phyloP scores from a whole-genome alignment of 2,797 vertebrate species.

The Geotrypetes seraphini region DNA sequence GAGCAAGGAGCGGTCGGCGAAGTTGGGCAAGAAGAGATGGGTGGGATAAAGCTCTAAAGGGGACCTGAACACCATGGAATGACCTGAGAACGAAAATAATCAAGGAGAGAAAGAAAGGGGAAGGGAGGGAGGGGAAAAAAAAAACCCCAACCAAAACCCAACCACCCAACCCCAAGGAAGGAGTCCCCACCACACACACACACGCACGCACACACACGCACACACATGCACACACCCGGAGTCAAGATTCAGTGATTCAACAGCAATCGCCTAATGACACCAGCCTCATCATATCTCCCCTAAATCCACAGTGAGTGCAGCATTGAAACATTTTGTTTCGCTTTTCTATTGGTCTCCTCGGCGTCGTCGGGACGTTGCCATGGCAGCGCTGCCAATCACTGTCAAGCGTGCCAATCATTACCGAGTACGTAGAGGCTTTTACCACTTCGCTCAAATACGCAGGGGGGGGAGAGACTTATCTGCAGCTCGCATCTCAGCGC shows the following conservation, averaged over 20 bases:
- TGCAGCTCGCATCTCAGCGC: slow-evolving; percentile 63
- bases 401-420: slow-evolving; percentile 99
- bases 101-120: slow-evolving; percentile 74
- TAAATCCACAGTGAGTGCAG: slow-evolving; percentile 98
- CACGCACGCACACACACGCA: slow-evolving; percentile 42
- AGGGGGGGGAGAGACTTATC: slow-evolving; percentile 58
- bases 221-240: slow-evolving; percentile 63
- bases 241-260: slow-evolving; percentile 94
- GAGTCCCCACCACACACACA: slow-evolving; percentile 49
- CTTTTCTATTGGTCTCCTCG: slow-evolving; percentile 99
- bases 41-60: slow-evolving; percentile 98
- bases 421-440: slow-evolving; percentile 96
- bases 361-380: slow-evolving; percentile 98
- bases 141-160: slow-evolving; percentile 54
- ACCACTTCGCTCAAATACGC: slow-evolving; percentile 77
- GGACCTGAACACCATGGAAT: slow-evolving; percentile 99
- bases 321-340: slow-evolving; percentile 99
- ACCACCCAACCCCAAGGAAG: slow-evolving; percentile 55
- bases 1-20: slow-evolving; percentile 92
- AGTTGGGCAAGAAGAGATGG: slow-evolving; percentile 98
- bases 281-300: slow-evolving; percentile 99
- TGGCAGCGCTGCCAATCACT: slow-evolving; percentile 99
- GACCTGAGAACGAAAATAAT: slow-evolving; percentile 85
- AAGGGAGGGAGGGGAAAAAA: slow-evolving; percentile 46
- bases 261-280: slow-evolving; percentile 97